Conservation (phyloP, 2,888 invertebrate species). For the Criorhina ranunculi region DNA sequence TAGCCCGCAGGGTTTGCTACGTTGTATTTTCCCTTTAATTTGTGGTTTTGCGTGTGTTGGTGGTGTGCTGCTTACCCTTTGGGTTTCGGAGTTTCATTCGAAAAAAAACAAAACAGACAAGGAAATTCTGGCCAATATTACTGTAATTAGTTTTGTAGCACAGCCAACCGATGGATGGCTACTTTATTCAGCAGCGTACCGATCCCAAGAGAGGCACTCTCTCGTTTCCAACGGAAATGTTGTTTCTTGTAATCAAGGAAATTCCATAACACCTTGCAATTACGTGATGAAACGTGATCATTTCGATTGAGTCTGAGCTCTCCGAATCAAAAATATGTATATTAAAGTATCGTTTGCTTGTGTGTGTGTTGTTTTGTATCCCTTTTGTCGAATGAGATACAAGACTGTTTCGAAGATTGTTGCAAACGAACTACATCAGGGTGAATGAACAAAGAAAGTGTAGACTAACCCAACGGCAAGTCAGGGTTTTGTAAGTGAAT, state of each 20-base stretch:
- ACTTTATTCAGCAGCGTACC: slow-evolving; percentile 54
- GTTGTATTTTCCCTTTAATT: slow-evolving; percentile 57
- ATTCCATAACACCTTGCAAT: slow-evolving; percentile 72
- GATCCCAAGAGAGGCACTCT: not conserved
- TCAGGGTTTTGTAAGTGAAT: no score
- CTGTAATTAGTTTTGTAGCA: slow-evolving; percentile 69
- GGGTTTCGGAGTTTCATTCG: slow-evolving; percentile 43
- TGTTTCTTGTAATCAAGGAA: slow-evolving; percentile 62
- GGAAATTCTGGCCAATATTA: slow-evolving; percentile 63
- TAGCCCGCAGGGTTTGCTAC: slow-evolving; percentile 53
- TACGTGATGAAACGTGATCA: slow-evolving; percentile 62
- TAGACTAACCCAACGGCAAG: no score
- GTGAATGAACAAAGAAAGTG: no score
- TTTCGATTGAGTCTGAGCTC: slow-evolving; percentile 50
- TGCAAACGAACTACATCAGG: no score
- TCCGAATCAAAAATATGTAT: slow-evolving; percentile 28
- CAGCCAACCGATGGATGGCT: slow-evolving; percentile 64
- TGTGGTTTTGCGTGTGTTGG: slow-evolving; percentile 42
- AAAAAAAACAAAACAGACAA: slow-evolving; percentile 55
- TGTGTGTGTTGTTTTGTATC: no score
- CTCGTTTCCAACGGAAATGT: slow-evolving; percentile 36
- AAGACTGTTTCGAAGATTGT: no score
- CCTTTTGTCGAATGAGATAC: no score
- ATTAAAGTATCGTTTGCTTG: not conserved
- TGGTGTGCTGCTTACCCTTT: slow-evolving; percentile 59